Base-by-base conservation (phyloP, 64 coral and sea anemone species). In the Stichodactyla mertensii region DNA sequence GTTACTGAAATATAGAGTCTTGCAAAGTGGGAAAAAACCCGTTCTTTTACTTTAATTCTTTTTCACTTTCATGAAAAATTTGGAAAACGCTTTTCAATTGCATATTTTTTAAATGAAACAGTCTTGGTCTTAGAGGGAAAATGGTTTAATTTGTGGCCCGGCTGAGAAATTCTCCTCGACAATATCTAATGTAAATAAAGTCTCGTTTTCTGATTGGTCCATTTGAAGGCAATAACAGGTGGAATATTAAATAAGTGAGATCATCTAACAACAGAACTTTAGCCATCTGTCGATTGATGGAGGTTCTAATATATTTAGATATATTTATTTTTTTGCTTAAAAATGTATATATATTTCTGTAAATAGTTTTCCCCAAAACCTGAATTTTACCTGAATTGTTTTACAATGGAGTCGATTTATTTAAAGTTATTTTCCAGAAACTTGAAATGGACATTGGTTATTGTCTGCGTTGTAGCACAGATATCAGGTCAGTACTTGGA, bases 171-270 rank as follows among this genome's bases (percentile, higher is more conserved):
- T 27, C 22, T 74, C 69, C 27, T 31, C 22, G 7, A 81, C 15
- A 53, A 55, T 12, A 6, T 31, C 69, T 55, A 81, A 81, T 13
- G 14, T 81, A 81, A 81, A 81, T 28, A 81, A 4, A 53, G 2
- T 54, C 15, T 52, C 16, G 45, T n/a, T 31, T 19, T 54, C 53
- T 81, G 78, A 81, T 81, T 81, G 78, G 78, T 81, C 69, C 6
- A 8, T 81, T 81, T 81, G 78, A 53, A 55, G 15, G 31, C 16
- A 81, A 81, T 11, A 81, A 55, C 78, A 81, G 78, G 78, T 81
- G 1, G 78, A 81, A 81, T 81, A 55, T 52, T 81, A 52, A 52
- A 81, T 81, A 52, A 81, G 78, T 81, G 78, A 81, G 78, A 81
- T 81, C 78, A 81, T 81, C 36, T 74, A 81, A 81, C 78, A 81